phyloP scores from a whole-genome alignment of 2,797 vertebrate genomes.

The Darevskia mixta region DNA sequence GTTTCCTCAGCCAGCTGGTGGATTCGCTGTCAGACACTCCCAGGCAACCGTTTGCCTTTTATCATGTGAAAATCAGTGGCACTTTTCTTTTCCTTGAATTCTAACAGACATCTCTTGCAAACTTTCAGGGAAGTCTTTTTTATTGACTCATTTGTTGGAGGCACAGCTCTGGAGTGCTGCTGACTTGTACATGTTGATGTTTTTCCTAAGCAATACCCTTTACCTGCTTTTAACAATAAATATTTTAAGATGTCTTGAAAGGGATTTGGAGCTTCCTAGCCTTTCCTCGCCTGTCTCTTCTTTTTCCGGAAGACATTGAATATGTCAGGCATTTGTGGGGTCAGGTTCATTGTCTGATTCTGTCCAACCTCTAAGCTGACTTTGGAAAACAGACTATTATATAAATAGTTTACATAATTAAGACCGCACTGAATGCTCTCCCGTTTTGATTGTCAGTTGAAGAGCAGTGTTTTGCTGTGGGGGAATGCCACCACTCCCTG shows the following conservation, averaged over 20 bases:
- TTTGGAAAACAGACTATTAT: neutral
- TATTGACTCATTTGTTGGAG: neutral
- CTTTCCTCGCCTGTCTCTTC: neutral
- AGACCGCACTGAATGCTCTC: neutral
- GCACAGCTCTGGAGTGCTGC: neutral
- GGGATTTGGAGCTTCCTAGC: neutral
- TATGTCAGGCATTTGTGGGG: neutral
- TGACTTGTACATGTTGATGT: neutral
- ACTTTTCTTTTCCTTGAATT: neutral
- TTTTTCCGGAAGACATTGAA: neutral
- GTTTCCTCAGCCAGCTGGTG: neutral
- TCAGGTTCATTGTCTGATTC: neutral
- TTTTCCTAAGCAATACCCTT: neutral
- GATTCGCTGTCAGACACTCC: neutral
- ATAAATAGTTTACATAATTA: neutral
- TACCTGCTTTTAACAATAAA: constrained; percentile 1
- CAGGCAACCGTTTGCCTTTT: neutral
- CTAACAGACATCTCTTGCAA: neutral
- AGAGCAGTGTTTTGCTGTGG: neutral
- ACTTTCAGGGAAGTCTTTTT: neutral
- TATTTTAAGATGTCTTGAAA: neutral
- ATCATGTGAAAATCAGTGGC: neutral
- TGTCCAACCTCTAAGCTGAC: neutral
- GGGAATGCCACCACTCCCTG: neutral
- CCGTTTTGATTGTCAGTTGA: neutral